Evolutionary conservation across 2,888 invertebrate genomes (phyloP).

Genomic region (Lamellibrachia columna): DNA sequence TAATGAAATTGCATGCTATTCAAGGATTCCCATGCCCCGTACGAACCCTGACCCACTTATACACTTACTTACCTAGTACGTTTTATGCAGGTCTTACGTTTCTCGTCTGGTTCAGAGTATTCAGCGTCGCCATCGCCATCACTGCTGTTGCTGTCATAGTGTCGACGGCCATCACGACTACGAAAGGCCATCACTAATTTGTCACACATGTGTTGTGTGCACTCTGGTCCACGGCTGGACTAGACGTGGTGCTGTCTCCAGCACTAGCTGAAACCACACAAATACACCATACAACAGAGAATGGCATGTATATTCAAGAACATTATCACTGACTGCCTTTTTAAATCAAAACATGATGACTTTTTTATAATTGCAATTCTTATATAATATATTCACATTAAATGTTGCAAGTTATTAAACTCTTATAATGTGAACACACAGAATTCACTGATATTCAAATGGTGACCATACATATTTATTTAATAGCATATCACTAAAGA

Average conservation of each 20-base stretch:
- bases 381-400: not conserved
- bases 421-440: not conserved
- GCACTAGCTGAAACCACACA: not conserved
- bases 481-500: too few relatives aligned
- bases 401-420: not conserved
- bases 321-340: too few relatives aligned
- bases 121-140: constrained; percentile 44
- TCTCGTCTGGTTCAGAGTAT: constrained; percentile 44
- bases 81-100: constrained; percentile 42
- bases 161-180: constrained; percentile 38
- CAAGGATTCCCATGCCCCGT: too few relatives aligned
- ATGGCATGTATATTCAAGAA: too few relatives aligned
- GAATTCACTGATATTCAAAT: too few relatives aligned
- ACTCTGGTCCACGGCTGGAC: not conserved
- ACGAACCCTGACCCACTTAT: too few relatives aligned
- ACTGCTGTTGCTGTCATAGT: constrained; percentile 43
- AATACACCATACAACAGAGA: not conserved
- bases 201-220: not conserved
- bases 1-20: too few relatives aligned
- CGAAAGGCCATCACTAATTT: constrained; percentile 39
- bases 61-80: constrained; percentile 18
- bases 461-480: too few relatives aligned
- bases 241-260: not conserved
- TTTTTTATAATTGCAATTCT: too few relatives aligned
- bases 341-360: too few relatives aligned